Percentiles rank a stretch among this genome's conserved stretches.
Conservation (phyloP, 2,797 vertebrate species). For the Diplodus puntazzo region DNA sequence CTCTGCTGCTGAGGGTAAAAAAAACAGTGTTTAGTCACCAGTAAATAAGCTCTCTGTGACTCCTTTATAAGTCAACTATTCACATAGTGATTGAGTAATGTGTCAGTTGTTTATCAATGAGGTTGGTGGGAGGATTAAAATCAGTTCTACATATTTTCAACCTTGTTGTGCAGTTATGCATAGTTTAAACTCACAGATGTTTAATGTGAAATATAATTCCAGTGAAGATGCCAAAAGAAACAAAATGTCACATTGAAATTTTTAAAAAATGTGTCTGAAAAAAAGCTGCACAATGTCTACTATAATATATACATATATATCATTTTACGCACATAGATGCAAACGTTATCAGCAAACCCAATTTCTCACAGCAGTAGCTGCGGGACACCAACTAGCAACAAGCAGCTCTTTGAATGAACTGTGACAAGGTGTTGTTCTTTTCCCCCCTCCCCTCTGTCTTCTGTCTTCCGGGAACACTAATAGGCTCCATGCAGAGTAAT, state of each 20-base stretch:
- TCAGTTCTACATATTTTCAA: not conserved
- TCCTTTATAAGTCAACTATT: conserved; percentile 22
- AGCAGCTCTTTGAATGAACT: conserved; percentile 85
- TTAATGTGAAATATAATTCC: not conserved
- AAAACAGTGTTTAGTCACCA: conserved; percentile 9
- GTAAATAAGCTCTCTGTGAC: conserved; percentile 20
- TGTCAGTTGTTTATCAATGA: conserved; percentile 12
- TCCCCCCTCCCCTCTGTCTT: conserved; percentile 62
- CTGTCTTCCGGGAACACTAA: conserved; percentile 87
- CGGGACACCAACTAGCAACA: conserved; percentile 74
- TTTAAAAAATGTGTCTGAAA: not conserved
- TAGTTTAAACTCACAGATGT: not conserved
- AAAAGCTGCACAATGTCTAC: not conserved
- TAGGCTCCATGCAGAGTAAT: conserved; percentile 95
- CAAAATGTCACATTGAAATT: not conserved
- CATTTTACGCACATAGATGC: conserved; percentile 22
- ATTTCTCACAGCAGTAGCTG: conserved; percentile 49
- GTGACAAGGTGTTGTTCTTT: conserved; percentile 87
- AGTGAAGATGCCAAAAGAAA: not conserved
- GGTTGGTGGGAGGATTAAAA: not conserved
- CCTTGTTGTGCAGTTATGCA: not conserved
- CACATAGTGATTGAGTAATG: not conserved
- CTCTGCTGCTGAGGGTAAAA: conserved; percentile 24
- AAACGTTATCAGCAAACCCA: conserved; percentile 29
- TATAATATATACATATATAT: no score